phyloP scores from a whole-genome alignment of 2,113 vertebrate species.

The Anseranas semipalmata region DNA sequence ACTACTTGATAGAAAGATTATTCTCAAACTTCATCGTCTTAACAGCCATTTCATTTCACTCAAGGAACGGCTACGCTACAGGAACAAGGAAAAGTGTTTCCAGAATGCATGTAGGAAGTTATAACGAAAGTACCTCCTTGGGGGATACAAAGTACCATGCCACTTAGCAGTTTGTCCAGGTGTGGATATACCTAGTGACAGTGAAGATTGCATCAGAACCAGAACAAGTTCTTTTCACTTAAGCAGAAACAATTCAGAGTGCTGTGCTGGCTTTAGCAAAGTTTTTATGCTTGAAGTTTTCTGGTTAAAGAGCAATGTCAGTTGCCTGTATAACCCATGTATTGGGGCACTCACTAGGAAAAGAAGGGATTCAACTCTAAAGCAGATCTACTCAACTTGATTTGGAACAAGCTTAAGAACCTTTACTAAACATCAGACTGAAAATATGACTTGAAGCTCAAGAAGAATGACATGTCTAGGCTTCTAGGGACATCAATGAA shows the following conservation, averaged over 20 bases:
- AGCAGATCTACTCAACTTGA: neutral
- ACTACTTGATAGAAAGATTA: neutral
- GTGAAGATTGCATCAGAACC: neutral
- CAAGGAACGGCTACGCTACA: neutral
- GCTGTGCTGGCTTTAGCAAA: neutral
- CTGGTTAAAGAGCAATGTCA: neutral
- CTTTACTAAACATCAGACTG: neutral
- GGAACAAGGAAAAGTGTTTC: neutral
- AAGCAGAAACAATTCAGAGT: neutral
- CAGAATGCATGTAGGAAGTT: accelerated
- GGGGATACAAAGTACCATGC: neutral
- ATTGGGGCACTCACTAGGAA: neutral
- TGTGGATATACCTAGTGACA: too few relatives aligned
- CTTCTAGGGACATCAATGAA: neutral
- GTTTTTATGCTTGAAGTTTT: neutral
- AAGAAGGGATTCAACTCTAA: neutral
- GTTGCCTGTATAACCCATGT: neutral
- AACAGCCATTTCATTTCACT: neutral
- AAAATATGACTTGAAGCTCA: neutral
- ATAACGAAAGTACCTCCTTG: neutral
- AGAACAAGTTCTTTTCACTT: neutral
- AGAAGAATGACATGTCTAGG: neutral
- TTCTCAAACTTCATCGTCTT: neutral
- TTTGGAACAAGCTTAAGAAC: neutral
- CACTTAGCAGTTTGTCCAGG: neutral